Conservation (phyloP, 2,113 vertebrate genomes). For the Cyprinodon tularosa region DNA sequence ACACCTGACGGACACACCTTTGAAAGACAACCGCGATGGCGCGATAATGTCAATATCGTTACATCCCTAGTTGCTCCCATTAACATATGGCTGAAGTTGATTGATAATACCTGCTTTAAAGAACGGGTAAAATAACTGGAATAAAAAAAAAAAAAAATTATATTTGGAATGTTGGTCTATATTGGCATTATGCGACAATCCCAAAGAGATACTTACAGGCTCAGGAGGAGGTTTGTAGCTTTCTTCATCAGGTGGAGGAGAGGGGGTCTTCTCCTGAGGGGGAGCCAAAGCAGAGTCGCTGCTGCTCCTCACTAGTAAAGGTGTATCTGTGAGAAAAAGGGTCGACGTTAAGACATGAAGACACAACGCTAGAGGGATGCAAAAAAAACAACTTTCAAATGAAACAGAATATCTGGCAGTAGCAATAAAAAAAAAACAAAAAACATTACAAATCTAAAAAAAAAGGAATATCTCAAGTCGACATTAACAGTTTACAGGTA, state of each 20-base stretch:
- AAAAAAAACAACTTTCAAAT: neutral
- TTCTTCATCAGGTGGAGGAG: slow-evolving; percentile 16
- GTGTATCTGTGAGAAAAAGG: slow-evolving; percentile 47
- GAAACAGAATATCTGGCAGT: too few species aligned
- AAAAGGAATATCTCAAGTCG: too few species aligned
- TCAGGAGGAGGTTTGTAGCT: slow-evolving; percentile 23
- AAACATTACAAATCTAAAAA: too few species aligned
- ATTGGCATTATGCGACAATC: neutral
- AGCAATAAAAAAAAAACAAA: too few species aligned
- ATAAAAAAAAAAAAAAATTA: neutral
- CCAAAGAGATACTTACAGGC: slow-evolving; percentile 39
- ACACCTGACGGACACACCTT: too few species aligned
- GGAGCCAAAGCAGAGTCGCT: slow-evolving; percentile 63
- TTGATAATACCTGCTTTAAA: neutral
- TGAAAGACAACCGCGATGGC: too few species aligned
- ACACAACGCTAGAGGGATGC: neutral
- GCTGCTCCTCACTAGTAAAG: slow-evolving; percentile 73
- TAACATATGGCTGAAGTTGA: neutral
- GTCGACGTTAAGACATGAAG: neutral
- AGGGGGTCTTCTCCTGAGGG: neutral
- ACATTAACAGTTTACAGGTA: too few species aligned
- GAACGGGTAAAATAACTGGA: neutral
- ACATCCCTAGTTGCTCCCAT: neutral
- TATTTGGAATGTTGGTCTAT: neutral
- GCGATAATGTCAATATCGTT: too few species aligned